A percentile compares a stretch with the other conserved stretches of the same genome.
Conservation (phyloP, 1,140 invertebrate species). For the Paralvinella palmiformis region DNA sequence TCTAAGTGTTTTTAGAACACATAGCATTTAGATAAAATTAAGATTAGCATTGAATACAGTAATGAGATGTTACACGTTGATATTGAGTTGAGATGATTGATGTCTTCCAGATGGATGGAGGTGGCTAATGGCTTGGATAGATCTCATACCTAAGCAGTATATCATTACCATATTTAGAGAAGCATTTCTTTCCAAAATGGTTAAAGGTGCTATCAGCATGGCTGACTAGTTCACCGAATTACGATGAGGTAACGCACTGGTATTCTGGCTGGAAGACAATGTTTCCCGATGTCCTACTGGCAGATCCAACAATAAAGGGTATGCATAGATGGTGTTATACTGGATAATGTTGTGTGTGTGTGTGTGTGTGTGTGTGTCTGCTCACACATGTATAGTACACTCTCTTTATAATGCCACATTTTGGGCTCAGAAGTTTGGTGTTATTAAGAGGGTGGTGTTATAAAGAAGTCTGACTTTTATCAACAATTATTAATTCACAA, state of each 20-base stretch:
- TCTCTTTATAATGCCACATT: no score
- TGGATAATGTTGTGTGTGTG: no score
- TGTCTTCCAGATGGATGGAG: slow-evolving; percentile 62
- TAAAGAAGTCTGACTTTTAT: no score
- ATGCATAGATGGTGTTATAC: no score
- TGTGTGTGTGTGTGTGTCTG: no score
- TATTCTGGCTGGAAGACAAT: slow-evolving; percentile 80
- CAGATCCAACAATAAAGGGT: slow-evolving; percentile 67
- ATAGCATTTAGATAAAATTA: no score
- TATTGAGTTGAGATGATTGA: slow-evolving; percentile 11
- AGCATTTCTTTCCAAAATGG: slow-evolving; percentile 84
- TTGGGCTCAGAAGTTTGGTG: no score
- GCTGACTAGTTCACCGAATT: slow-evolving; percentile 62
- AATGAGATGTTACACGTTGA: neutral
- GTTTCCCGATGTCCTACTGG: slow-evolving; percentile 62
- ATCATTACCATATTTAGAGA: slow-evolving; percentile 71
- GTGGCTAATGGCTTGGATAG: slow-evolving; percentile 81
- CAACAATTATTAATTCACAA: no score
- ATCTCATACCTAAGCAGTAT: slow-evolving; percentile 64
- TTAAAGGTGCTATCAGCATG: slow-evolving; percentile 68
- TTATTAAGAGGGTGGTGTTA: no score
- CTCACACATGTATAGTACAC: no score
- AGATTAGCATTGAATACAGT: no score
- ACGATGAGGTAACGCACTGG: slow-evolving; percentile 79
- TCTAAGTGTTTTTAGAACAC: no score